Percentiles rank a stretch among this genome's conserved stretches.
phyloP scores from a whole-genome alignment of 2,888 invertebrate genomes.

The Drosophila mimetica region DNA sequence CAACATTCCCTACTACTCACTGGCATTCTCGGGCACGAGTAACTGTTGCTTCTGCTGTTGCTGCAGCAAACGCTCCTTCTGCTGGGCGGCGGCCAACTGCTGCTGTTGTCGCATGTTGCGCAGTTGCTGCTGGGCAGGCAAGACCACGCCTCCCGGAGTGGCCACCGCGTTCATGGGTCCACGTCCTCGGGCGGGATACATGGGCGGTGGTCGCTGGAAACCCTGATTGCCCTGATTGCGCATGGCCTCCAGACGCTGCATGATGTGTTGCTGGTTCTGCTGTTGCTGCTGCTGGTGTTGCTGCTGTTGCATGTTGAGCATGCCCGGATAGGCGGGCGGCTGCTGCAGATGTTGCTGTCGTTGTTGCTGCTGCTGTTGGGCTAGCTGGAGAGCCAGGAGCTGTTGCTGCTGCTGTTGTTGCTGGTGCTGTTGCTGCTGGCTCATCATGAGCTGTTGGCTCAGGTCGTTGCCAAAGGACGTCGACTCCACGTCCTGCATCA shows the following conservation, averaged over 20 bases:
- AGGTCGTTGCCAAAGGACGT: constrained; percentile 79
- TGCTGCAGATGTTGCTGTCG: constrained; percentile 71
- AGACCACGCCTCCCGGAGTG: constrained; percentile 76
- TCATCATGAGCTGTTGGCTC: constrained; percentile 56
- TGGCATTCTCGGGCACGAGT: constrained; percentile 91
- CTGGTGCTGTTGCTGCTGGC: constrained; percentile 68
- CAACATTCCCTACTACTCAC: constrained; percentile 50
- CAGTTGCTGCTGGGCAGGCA: constrained; percentile 72
- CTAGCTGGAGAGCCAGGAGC: constrained; percentile 35
- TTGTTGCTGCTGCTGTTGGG: constrained; percentile 68
- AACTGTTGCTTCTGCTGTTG: constrained; percentile 93
- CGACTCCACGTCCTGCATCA: constrained; percentile 94
- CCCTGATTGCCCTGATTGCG: constrained; percentile 82
- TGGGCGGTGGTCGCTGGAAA: constrained; percentile 84
- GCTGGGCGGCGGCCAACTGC: constrained; percentile 85
- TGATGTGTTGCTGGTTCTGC: constrained; percentile 57
- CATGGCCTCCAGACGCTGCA: constrained; percentile 68
- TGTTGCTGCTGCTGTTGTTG: constrained; percentile 58
- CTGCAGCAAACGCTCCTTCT: constrained; percentile 90
- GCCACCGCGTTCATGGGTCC: constrained; percentile 81
- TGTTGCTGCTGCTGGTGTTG: constrained; percentile 68
- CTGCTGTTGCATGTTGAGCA: constrained; percentile 65
- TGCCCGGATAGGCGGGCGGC: constrained; percentile 81
- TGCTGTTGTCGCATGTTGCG: constrained; percentile 81
- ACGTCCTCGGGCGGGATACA: constrained; percentile 81